phyloP scores from a whole-genome alignment of 1,140 invertebrate genomes.

The Chlorops oryzae region DNA sequence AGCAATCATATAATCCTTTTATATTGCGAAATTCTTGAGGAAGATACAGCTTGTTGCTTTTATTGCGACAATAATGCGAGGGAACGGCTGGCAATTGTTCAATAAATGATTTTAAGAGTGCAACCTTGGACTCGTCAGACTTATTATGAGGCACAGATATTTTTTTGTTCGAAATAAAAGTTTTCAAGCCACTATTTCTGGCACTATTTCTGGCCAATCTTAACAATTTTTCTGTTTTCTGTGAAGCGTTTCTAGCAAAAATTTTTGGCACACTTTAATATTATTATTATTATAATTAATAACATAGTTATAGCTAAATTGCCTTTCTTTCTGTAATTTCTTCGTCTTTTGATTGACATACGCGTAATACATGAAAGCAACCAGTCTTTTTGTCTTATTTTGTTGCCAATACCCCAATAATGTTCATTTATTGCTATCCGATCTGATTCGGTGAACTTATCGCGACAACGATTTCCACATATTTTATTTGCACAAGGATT shows the following conservation, averaged over 20 bases:
- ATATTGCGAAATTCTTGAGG: slow-evolving; percentile 10
- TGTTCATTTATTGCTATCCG: slow-evolving; percentile 11
- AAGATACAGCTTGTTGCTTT: slow-evolving; percentile 11
- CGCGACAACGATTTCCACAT: slow-evolving; percentile 4
- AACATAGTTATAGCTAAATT: slow-evolving; percentile 1
- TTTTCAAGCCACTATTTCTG: slow-evolving; percentile 8
- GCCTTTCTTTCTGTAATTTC: slow-evolving; percentile 2
- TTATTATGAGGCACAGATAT: slow-evolving; percentile 9
- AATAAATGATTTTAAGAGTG: slow-evolving; percentile 11
- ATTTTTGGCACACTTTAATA: slow-evolving; percentile 10
- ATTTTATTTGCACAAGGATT: slow-evolving; percentile 12
- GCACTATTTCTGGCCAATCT: too few species aligned
- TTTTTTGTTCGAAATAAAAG: slow-evolving; percentile 1
- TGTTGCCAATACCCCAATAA: slow-evolving; percentile 9
- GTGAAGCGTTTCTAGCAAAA: too few species aligned
- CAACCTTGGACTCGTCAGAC: neutral
- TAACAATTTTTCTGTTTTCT: too few species aligned
- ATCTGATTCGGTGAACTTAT: neutral
- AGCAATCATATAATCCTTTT: neutral
- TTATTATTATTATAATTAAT: slow-evolving; percentile 8
- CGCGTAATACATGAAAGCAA: slow-evolving; percentile 4
- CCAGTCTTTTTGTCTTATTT: slow-evolving; percentile 8
- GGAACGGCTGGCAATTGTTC: slow-evolving; percentile 16
- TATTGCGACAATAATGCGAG: slow-evolving; percentile 15
- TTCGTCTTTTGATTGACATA: too few species aligned